phyloP scores from a whole-genome alignment of 2,797 vertebrate genomes.

The Triplophysa bombifrons region DNA sequence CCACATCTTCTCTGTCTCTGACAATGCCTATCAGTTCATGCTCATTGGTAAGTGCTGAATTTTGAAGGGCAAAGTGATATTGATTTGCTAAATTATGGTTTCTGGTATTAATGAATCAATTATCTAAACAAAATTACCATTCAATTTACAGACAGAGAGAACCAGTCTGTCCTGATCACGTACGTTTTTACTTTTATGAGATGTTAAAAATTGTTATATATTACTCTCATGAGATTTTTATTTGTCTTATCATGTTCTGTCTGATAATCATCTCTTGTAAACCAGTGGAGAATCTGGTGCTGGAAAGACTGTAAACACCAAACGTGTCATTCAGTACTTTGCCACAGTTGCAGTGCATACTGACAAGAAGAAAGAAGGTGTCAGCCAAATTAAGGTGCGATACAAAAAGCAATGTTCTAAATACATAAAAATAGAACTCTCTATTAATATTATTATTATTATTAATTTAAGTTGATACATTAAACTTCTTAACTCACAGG shows the following conservation, averaged over 20 bases:
- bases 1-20: conserved; percentile 92
- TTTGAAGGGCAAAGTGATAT: too few species aligned
- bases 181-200: conserved; percentile 62
- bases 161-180: conserved; percentile 82
- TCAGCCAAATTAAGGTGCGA: conserved; percentile 54
- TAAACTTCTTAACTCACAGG: not conserved
- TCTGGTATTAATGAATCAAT: not conserved
- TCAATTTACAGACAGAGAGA: conserved; percentile 74
- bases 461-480: not conserved
- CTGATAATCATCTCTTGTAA: not conserved
- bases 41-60: conserved; percentile 64
- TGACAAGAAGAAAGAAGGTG: conserved; percentile 60
- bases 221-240: not conserved
- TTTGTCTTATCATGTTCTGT: not conserved
- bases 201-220: not conserved
- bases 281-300: conserved; percentile 79
- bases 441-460: not conserved
- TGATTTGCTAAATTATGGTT: conserved; percentile 54
- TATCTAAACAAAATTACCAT: not conserved
- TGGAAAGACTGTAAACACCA: conserved; percentile 83
- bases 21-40: conserved; percentile 86
- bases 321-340: conserved; percentile 82
- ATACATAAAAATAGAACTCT: not conserved
- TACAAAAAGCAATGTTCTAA: not conserved
- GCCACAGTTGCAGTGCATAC: conserved; percentile 70